Conservation (phyloP, 2,888 invertebrate genomes). For the Altica lythri region DNA sequence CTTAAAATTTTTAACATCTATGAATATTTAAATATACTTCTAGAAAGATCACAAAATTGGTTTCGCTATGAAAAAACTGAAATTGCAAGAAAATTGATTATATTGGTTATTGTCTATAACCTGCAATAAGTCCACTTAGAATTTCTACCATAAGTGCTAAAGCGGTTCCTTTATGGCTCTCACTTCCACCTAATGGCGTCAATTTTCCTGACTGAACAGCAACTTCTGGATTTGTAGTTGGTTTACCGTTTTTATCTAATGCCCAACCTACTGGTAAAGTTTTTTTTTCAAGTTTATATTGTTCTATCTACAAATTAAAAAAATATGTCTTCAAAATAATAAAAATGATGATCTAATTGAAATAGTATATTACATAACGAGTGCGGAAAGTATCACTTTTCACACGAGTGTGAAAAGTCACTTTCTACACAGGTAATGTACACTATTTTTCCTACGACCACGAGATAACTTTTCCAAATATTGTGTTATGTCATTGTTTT, state of each 20-base stretch:
- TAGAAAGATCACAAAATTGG: too few relatives aligned
- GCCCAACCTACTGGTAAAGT: slow-evolving; percentile 87
- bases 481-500: too few relatives aligned
- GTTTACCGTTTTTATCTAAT: slow-evolving; percentile 58
- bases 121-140: slow-evolving; percentile 81
- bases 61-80: too few relatives aligned
- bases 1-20: too few relatives aligned
- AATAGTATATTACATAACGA: too few relatives aligned
- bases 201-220: slow-evolving; percentile 65
- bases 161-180: slow-evolving; percentile 88
- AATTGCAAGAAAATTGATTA: background rate
- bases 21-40: too few relatives aligned
- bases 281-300: slow-evolving; percentile 75
- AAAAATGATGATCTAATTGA: too few relatives aligned
- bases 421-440: too few relatives aligned
- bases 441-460: too few relatives aligned
- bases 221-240: slow-evolving; percentile 68
- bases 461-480: too few relatives aligned
- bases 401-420: too few relatives aligned
- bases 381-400: too few relatives aligned
- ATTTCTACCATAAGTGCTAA: slow-evolving; percentile 84
- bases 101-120: slow-evolving; percentile 46
- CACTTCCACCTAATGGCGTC: slow-evolving; percentile 72
- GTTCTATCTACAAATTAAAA: slow-evolving; percentile 65
- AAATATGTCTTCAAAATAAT: slow-evolving; percentile 1